Evolutionary conservation across 1,140 invertebrate species (phyloP), one percentile per base, ranked within the genome.

Genomic region (Drosophila obscura): DNA sequence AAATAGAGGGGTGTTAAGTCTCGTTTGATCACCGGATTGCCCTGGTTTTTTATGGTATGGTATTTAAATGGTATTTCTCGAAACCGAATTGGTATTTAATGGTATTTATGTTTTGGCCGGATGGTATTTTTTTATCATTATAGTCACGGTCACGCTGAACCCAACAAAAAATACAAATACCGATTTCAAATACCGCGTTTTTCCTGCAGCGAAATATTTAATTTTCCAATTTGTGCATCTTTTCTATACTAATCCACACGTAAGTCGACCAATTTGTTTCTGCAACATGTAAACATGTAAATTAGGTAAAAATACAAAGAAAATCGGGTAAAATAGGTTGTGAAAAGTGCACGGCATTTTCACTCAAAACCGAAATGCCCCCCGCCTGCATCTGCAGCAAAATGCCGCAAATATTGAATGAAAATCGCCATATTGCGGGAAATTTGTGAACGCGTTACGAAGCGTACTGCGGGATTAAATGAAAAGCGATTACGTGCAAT

Each of bases 321-420:
- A 16, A 35, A 41, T 22, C 0, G 13, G 3, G 4, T 0, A 2
- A 1, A 24, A 15, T 2, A 19, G 5, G 5, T 7, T 45, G 15
- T 22, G 15, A 61, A 63, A 55, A 67, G 41, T 45, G 39, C 46
- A 26, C 43, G n/a, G 45, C 7, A 55, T 28, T 48, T 67, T 45
- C 60, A 46, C 72, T 63, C 66, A 58, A 67, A 67, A 13, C 8
- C 41, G 57, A 63, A 56, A 56, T 53, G 28, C 62, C 72, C 77
- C 80, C 80, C 79, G 63, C 49, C 49, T 65, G 75, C 74, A 69
- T 63, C 61, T 77, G 67, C 50, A 67, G 41, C 24, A 72, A 81
- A 82, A 82, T 78, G 82, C 83, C 62, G 78, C 52, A 81, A 87
- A 88, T 82, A 58, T 56, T 87, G 82, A 87, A 87, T 87, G 61